Evolutionary conservation across 2,113 vertebrate genomes (phyloP).

Genomic region (Tauraco erythrolophus): DNA sequence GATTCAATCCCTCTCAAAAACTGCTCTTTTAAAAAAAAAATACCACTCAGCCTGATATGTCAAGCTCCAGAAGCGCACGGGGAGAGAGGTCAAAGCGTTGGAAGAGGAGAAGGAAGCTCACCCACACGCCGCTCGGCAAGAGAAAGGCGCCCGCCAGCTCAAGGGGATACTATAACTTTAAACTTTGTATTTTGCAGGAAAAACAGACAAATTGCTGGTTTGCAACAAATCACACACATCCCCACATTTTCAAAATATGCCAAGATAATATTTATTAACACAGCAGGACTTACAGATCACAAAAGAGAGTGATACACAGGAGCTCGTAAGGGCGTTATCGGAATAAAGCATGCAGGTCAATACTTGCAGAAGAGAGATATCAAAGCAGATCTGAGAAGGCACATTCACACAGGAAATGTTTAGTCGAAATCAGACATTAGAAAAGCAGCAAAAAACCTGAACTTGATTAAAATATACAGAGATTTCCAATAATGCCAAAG

Average conservation of each 20-base stretch:
- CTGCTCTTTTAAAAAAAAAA: background rate
- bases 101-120: background rate
- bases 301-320: conserved; percentile 92
- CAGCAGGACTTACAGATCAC: conserved; percentile 93
- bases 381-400: conserved; percentile 91
- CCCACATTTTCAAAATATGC: conserved; percentile 92
- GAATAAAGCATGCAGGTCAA: conserved; percentile 82
- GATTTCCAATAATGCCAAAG: conserved; percentile 81
- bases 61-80: background rate
- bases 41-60: background rate
- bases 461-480: conserved; percentile 80
- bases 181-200: conserved; percentile 19
- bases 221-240: conserved; percentile 85
- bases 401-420: conserved; percentile 93
- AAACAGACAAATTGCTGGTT: conserved; percentile 35
- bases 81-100: background rate
- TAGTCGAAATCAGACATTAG: conserved; percentile 80
- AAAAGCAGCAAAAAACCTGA: conserved; percentile 69
- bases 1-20: background rate
- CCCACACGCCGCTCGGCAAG: background rate
- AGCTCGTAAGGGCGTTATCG: conserved; percentile 76
- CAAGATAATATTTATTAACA: conserved; percentile 99
- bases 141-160: background rate
- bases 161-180: conserved; percentile 58
- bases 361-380: conserved; percentile 78